Evolutionary conservation across 2,888 invertebrate genomes (phyloP), one percentile per base, ranked within the genome.

Genomic region (Plebejus argus): DNA sequence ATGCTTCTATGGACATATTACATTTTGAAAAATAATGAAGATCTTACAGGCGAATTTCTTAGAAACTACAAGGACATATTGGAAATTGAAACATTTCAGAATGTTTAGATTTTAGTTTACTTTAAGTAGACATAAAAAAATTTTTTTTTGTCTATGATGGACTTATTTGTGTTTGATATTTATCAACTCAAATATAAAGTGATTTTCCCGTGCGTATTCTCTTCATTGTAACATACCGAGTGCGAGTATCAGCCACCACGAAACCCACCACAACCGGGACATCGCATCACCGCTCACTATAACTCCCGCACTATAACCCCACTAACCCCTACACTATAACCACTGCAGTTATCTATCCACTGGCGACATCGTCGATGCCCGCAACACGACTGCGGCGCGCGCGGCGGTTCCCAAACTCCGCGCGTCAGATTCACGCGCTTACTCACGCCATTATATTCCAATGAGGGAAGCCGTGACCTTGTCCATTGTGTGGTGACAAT

Each of bases 351-450:
- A 2, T 12, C 12, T 45, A 12, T 45, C 45, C 45, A 66, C 66
- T 66, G 33, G 28, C 66, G 66, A 33, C 66, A 66, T 66, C 1
- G 66, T 33, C 66, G 28, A 15, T 4, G 66, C 2, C 1, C 66
- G 66, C 53, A 2, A 7, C 53, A 18, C 74, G 66, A 49, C 72
- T 72, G 72, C 49, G 45, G 39, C 18, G 33, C 71, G 71, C 7
- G 35, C 77, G 28, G 5, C 79, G 78, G 84, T 85, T 88, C 88
- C 85, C 87, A 87, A 88, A 88, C 83, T 85, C 83, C 80, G 81
- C 74, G 78, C 80, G 81, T 81, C 77, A 28, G 77, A 76, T 76
- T 70, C 80, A 79, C 80, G 80, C 77, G 78, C 77, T 80, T 78
- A 70, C 79, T 79, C 77, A 79, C 79, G 81, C 81, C 81, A 80